These are phyloP conservation scores for Aspidiotus destructor DNA, from an alignment of 2,888 invertebrate genomes.

Conservation along the genomic window DNA sequence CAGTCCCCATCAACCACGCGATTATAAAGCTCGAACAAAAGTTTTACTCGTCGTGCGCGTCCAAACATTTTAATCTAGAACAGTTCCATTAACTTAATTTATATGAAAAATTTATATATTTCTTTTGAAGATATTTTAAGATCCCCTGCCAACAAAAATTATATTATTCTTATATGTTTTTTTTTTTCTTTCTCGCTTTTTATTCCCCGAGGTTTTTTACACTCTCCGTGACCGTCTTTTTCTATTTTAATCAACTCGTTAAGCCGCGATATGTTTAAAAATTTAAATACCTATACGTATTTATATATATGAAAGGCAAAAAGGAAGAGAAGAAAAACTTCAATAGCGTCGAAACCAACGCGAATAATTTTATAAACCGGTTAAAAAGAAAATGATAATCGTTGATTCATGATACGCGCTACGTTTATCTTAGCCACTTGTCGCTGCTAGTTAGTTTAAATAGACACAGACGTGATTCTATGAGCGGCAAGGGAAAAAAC, in stretches of 20 bases:
- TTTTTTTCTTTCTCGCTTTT: conserved; percentile 5
- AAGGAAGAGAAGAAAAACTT: conserved; percentile 1
- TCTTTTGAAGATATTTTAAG: neutral
- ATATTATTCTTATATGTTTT: neutral
- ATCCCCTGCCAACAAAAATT: conserved; percentile 12
- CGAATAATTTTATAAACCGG: conserved; percentile 27
- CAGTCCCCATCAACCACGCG: too few relatives aligned
- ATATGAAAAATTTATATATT: too few relatives aligned
- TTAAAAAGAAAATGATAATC: conserved; percentile 26
- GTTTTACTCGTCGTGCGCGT: conserved; percentile 3
- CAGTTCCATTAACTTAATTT: conserved; percentile 1
- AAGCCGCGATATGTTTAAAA: conserved; percentile 1
- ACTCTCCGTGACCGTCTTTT: neutral
- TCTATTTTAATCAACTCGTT: conserved; percentile 10
- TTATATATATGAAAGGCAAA: too few relatives aligned
- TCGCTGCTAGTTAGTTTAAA: conserved; percentile 7
- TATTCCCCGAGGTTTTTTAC: neutral
- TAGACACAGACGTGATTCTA: neutral
- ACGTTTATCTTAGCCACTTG: conserved; percentile 19
- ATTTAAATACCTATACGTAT: conserved; percentile 3
- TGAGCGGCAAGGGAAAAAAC: too few relatives aligned
- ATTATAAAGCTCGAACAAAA: neutral
- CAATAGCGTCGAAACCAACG: conserved; percentile 13
- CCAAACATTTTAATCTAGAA: conserved; percentile 4
- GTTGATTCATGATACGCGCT: conserved; percentile 26